A percentile compares a stretch with the other conserved stretches of the same genome.
These are phyloP conservation scores for Cabera pusaria DNA, from an alignment of 2,888 invertebrate genomes.

Conservation along the genomic window DNA sequence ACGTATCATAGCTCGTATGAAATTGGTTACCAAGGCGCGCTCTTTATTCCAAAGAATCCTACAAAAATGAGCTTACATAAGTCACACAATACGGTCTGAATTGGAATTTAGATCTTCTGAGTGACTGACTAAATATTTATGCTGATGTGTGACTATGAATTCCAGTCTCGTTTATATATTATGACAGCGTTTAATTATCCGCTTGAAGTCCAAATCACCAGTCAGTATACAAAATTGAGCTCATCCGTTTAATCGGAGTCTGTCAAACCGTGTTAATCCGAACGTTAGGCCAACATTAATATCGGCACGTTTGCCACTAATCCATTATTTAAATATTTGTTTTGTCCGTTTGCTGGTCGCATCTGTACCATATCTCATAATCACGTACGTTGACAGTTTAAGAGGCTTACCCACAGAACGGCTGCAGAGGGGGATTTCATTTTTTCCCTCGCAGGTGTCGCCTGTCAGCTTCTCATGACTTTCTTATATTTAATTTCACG, in stretches of 20 bases:
- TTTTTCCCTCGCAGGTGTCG: slow-evolving; percentile 44
- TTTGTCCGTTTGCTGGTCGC: slow-evolving; percentile 24
- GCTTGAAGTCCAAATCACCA: no score
- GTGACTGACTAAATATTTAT: no score
- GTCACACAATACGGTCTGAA: no score
- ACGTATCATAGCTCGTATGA: no score
- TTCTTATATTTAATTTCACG: slow-evolving; percentile 47
- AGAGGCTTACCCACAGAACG: slow-evolving; percentile 48
- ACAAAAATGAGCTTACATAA: no score
- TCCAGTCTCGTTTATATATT: no score
- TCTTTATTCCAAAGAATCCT: no score
- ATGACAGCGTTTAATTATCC: no score
- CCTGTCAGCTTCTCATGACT: slow-evolving; percentile 47
- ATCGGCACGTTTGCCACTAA: slow-evolving; percentile 18
- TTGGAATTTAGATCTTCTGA: no score
- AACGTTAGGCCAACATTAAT: slow-evolving; percentile 11
- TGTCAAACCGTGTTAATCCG: slow-evolving; percentile 11
- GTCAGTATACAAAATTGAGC: slow-evolving; percentile 8
- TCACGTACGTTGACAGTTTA: slow-evolving; percentile 58
- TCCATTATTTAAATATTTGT: slow-evolving; percentile 30
- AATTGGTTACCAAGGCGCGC: no score
- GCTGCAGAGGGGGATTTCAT: slow-evolving; percentile 56
- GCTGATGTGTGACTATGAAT: no score
- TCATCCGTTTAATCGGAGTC: slow-evolving; percentile 7
- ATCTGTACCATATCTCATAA: slow-evolving; percentile 52